These are phyloP conservation scores for Anoplolepis gracilipes DNA, from an alignment of 1,140 invertebrate species.

Conservation along the genomic window DNA sequence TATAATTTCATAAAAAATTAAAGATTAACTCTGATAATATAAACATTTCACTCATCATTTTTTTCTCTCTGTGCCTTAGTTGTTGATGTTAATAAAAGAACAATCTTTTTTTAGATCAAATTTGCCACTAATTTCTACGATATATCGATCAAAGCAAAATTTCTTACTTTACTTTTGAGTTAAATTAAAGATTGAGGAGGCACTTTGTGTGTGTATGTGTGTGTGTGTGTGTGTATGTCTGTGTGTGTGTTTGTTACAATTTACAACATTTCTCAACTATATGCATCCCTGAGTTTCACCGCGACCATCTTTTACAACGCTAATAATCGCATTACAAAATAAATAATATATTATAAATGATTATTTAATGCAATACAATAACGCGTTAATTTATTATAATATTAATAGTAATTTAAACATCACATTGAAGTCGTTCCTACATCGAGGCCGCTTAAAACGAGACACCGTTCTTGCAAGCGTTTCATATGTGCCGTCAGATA, in stretches of 20 bases:
- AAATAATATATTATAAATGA: slow-evolving; percentile 43
- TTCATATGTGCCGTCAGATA: slow-evolving; percentile 89
- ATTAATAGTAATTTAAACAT: slow-evolving; percentile 64
- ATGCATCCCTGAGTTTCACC: slow-evolving; percentile 54
- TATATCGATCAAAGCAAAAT: slow-evolving; percentile 32
- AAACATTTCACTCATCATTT: neutral
- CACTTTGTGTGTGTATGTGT: neutral
- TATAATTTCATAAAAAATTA: neutral
- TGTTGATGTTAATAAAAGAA: neutral
- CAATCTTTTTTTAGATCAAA: neutral
- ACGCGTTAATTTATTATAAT: slow-evolving; percentile 18
- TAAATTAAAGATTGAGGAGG: slow-evolving; percentile 36
- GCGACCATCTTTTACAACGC: neutral
- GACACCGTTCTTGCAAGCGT: slow-evolving; percentile 87
- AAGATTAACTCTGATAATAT: neutral
- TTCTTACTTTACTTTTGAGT: neutral
- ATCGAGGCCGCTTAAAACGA: slow-evolving; percentile 84
- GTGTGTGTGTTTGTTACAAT: too few species aligned
- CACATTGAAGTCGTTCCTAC: slow-evolving; percentile 85
- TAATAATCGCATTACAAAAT: slow-evolving; percentile 42
- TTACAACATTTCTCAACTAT: slow-evolving; percentile 2
- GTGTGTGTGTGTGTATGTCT: too few species aligned
- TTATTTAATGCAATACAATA: slow-evolving; percentile 33
- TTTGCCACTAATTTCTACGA: neutral
- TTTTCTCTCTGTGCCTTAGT: neutral